These are phyloP conservation scores for Oxyruncus cristatus DNA, from an alignment of 2,113 vertebrate species.

Conservation along the genomic window DNA sequence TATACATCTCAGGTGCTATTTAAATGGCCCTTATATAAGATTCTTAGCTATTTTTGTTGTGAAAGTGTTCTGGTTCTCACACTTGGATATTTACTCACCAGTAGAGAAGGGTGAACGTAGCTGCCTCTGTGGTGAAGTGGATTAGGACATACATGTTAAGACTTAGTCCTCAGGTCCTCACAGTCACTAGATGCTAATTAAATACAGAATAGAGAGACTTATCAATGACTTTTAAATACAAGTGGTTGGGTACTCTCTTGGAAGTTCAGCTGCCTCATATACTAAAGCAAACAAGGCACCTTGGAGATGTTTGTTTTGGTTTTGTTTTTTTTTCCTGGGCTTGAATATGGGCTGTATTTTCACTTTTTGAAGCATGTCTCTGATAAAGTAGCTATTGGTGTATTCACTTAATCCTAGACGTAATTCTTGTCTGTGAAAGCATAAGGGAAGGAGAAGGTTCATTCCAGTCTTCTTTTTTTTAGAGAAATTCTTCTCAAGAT, in stretches of 20 bases:
- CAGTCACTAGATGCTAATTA: neutral
- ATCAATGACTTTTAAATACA: neutral
- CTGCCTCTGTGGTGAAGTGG: neutral
- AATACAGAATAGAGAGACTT: neutral
- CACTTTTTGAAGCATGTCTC: neutral
- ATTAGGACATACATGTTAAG: accelerated
- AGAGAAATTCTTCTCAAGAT: neutral
- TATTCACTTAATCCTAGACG: neutral
- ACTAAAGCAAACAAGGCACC: neutral
- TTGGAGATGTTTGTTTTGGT: neutral
- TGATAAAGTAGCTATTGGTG: neutral
- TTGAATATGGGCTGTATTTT: neutral
- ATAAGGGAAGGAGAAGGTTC: neutral
- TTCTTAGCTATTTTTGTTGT: neutral
- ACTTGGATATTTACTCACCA: neutral
- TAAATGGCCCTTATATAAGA: neutral
- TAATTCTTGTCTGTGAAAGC: neutral
- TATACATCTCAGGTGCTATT: neutral
- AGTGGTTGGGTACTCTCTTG: neutral
- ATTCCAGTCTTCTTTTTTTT: neutral
- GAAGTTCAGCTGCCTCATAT: neutral
- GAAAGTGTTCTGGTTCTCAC: neutral
- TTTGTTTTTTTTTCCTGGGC: neutral
- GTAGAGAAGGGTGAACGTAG: neutral
- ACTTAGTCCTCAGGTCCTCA: neutral